A percentile compares a stretch with the other conserved stretches of the same genome.
Evolutionary conservation across 2,113 vertebrate genomes (phyloP).

Genomic region (Crocuta crocuta): DNA sequence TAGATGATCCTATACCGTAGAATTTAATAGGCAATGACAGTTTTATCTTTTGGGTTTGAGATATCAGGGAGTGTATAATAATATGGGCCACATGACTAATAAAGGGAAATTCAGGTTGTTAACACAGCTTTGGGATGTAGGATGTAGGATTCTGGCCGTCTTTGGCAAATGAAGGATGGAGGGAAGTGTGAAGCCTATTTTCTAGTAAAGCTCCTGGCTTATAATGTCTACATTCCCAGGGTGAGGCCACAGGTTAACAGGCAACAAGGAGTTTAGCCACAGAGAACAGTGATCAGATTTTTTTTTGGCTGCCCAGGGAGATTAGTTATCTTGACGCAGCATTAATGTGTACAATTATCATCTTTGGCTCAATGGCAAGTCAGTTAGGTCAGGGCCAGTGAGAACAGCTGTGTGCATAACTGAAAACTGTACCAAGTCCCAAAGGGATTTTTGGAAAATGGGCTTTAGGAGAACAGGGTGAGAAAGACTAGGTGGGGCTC

Average conservation of each 20-base stretch:
- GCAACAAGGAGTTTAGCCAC: neutral
- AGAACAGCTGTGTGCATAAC: neutral
- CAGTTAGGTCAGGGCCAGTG: neutral
- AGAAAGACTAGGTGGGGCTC: neutral
- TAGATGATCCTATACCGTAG: neutral
- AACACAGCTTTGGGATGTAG: neutral
- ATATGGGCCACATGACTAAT: neutral
- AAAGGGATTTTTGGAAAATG: slow-evolving; percentile 46
- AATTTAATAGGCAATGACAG: slow-evolving; percentile 22
- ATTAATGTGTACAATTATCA: slow-evolving; percentile 2
- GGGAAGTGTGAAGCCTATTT: neutral
- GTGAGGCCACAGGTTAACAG: neutral
- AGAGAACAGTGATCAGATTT: slow-evolving; percentile 32
- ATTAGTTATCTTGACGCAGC: slow-evolving; percentile 14
- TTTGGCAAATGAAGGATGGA: neutral
- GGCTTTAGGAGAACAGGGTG: neutral
- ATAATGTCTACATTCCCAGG: neutral
- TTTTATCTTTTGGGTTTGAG: neutral
- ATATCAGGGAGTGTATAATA: neutral
- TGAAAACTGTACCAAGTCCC: slow-evolving; percentile 16
- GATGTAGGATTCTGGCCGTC: neutral
- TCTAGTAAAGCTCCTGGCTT: neutral
- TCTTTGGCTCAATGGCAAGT: neutral
- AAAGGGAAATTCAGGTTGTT: neutral
- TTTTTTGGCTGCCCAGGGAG: slow-evolving; percentile 24